Base-by-base conservation (phyloP, 2,113 vertebrate genomes). In the Sardina pilchardus region DNA sequence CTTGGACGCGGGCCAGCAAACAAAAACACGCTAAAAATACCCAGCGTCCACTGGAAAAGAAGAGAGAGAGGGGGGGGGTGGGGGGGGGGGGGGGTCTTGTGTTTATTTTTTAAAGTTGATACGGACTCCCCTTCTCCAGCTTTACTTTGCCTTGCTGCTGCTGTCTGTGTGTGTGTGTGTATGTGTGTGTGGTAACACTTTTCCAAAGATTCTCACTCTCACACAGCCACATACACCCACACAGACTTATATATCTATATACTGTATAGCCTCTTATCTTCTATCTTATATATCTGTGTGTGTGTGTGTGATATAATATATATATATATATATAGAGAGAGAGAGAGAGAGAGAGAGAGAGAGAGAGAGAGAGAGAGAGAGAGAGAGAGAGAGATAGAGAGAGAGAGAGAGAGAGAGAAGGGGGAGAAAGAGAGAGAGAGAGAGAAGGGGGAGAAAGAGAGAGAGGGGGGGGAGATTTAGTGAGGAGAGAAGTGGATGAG, bases 11-110 rank as follows among this genome's bases (percentile, higher is more conserved):
- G 85, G 87, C 92, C 91, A 91, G 88, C 90, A 93, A 94, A 94
- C 92, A 95, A 93, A 95, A 92, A 93, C 88, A 92, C 47, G 63
- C 93, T 93, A 94, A 93, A 95, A 95, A 95, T 95, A 95, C 83
- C 86, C 59, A n/a, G 82, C 4, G 88, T 89, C 56, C 88, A 88
- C 88, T 89, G 87, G 85, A 90, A 91, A 89, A 84, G n/a, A 63
- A 63, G 19, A n/a, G n/a, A n/a, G 39, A 42, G 39, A 42, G 39
- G 1, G 39, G 39, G 16, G 48, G 48, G 48, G 48, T n/a, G 1
- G 6, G 4, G 4, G 53, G 14, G 17, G 53, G 53, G 3, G 26
- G 26, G 7, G 30, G 71, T 36, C 16, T 63, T n/a, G n/a, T n/a
- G n/a, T n/a, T n/a, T n/a, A n/a, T 63, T 71, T 30, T 71, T 78